phyloP scores from a whole-genome alignment of 2,113 vertebrate species.

The Tachuris rubrigastra region DNA sequence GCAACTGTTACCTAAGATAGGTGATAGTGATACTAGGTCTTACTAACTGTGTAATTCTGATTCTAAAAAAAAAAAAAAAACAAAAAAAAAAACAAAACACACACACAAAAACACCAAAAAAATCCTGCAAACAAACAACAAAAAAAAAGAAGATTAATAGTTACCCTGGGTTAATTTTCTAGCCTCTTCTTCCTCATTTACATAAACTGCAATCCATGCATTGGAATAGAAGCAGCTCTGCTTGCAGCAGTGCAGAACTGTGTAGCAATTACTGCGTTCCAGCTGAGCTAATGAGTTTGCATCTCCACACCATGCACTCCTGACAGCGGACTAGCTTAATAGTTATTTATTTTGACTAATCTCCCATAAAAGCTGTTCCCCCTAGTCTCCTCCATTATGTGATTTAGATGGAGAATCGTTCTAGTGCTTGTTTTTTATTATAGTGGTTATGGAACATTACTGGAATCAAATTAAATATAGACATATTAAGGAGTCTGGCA shows the following conservation, averaged over 20 bases:
- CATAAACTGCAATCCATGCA: not conserved
- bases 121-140: too few relatives aligned
- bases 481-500: conserved; percentile 57
- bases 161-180: not conserved
- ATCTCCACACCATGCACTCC: not conserved
- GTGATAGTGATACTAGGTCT: not conserved
- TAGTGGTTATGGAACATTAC: conserved; percentile 55
- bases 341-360: conserved; percentile 62
- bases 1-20: not conserved
- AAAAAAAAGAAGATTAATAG: too few relatives aligned
- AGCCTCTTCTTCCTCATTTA: not conserved
- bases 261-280: conserved; percentile 36
- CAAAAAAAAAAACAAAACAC: too few relatives aligned
- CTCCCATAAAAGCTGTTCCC: conserved; percentile 11
- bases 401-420: conserved; percentile 43
- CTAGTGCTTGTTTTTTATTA: conserved; percentile 57
- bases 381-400: conserved; percentile 27
- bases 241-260: not conserved
- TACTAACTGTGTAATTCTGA: not conserved
- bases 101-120: too few relatives aligned
- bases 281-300: conserved; percentile 46
- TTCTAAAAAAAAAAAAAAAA: not conserved
- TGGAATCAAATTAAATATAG: conserved; percentile 66
- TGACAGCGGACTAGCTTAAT: conserved; percentile 27
- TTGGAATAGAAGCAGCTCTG: not conserved